Evolutionary conservation across 30 jellyfish, hydroid and myxozoan genomes (phyloP), one percentile per base, ranked within the genome.

Genomic region (Calvadosia cruxmelitensis): DNA sequence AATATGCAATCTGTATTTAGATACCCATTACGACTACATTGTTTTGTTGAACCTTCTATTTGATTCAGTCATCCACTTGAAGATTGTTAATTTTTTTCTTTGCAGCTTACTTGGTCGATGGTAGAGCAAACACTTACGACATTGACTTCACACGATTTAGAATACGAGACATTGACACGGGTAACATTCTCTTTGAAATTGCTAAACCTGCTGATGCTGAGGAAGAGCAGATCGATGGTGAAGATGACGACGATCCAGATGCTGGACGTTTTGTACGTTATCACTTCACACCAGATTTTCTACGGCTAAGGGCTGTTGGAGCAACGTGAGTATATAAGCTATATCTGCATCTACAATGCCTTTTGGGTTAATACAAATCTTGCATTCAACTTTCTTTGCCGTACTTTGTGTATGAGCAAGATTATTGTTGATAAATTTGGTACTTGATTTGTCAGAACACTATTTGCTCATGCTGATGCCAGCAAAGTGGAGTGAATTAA

Each of bases 161-260:
- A 74, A 89, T 89, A 51, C 93, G 98, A 34, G 98, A 89, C 71
- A 89, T 81, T 77, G 98, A 81, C 31, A 70, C 98, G 0, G 98
- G 93, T 0, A 27, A 81, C 3, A 93, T 89, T 15, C 42, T 89
- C 36, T 89, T 89, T 72, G 98, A 89, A 69, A 82, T 89, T 35
- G 73, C 88, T 73, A 89, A 89, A 73, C 98, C 98, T n/a, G 98
- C 80, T 15, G 86, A 81, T 16, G 94, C 68, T 25, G 86, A 75
- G 16, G 57, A 29, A 1, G 98, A 89, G 10, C 92, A 76, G 3
- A 74, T 67, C 0, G 29, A 67, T 53, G 98, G 77, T 10, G 65
- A 20, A 10, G 98, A 89, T 53, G 98, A 89, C 24, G 95, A 80
- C 28, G 98, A 89, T 64, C 95, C 93, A 20, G 84, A 89, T 34